Conservation (phyloP, 1,140 invertebrate species). For the Hesperophylax magnus region DNA sequence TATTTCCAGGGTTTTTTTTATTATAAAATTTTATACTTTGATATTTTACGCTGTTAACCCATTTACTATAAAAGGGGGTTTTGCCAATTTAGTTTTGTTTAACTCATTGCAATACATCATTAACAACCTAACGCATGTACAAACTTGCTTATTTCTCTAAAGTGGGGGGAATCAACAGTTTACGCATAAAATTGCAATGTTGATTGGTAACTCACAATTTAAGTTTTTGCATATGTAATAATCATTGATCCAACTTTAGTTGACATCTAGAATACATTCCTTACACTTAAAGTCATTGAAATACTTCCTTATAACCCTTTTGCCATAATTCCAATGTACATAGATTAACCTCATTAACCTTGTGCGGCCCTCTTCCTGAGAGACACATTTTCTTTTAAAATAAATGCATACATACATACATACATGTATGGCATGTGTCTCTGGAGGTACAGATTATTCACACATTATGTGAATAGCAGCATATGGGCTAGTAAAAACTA, state of each 20-base stretch:
- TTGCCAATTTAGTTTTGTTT: conserved; percentile 11
- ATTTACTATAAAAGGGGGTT: not conserved
- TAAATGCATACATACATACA: no score
- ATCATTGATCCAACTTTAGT: not conserved
- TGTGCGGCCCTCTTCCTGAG: no score
- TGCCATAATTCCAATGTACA: no score
- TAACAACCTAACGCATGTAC: not conserved
- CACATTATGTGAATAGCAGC: no score
- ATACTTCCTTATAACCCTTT: not conserved
- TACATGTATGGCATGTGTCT: no score
- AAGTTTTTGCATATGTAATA: not conserved
- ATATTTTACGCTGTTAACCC: conserved; percentile 40
- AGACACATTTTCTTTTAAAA: no score
- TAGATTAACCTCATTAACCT: no score
- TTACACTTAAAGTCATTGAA: not conserved
- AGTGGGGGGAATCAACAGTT: no score
- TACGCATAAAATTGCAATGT: no score
- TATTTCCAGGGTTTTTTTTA: conserved; percentile 44
- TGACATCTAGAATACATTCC: conserved; percentile 9
- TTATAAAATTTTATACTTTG: conserved; percentile 39
- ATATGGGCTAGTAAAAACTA: no score
- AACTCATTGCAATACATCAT: not conserved
- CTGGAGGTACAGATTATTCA: no score
- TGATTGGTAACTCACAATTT: not conserved
- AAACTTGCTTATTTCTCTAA: not conserved